Percentiles rank a stretch among this genome's conserved stretches.
These are phyloP conservation scores for Cyrtodaria siliqua DNA, from an alignment of 2,888 invertebrate genomes.

Conservation along the genomic window DNA sequence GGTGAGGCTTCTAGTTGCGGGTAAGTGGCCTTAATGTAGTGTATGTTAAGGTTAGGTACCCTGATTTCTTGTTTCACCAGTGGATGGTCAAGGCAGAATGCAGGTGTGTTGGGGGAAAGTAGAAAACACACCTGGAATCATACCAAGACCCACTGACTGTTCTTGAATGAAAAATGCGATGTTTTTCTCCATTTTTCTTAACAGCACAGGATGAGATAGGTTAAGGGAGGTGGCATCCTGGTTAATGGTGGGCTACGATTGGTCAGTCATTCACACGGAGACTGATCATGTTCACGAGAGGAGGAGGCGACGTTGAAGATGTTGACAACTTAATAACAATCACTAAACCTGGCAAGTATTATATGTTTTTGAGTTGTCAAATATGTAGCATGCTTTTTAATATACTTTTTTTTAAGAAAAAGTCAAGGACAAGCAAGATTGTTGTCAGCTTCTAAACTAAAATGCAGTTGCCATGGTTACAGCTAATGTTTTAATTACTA, in stretches of 20 bases:
- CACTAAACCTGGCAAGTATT: conserved; percentile 71
- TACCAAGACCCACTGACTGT: conserved; percentile 30
- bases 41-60: conserved; percentile 44
- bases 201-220: conserved; percentile 24
- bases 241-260: conserved; percentile 32
- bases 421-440: too few species aligned
- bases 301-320: conserved; percentile 8
- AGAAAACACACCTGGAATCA: conserved; percentile 63
- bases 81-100: conserved; percentile 53
- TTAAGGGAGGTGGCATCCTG: conserved; percentile 10
- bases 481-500: too few species aligned
- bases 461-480: too few species aligned
- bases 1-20: conserved; percentile 87
- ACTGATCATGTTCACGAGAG: conserved; percentile 55
- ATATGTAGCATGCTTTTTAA: conserved; percentile 62
- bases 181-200: conserved; percentile 64
- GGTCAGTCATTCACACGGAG: conserved; percentile 57
- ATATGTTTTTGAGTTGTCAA: conserved; percentile 68
- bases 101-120: conserved; percentile 58
- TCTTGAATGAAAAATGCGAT: conserved; percentile 54
- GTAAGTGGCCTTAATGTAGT: conserved; percentile 56
- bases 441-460: too few species aligned
- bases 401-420: background rate
- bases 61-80: conserved; percentile 30
- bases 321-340: conserved; percentile 52